Evolutionary conservation across 2,888 invertebrate genomes (phyloP), one percentile per base, ranked within the genome.

Genomic region (Zaprionus obscuricornis): DNA sequence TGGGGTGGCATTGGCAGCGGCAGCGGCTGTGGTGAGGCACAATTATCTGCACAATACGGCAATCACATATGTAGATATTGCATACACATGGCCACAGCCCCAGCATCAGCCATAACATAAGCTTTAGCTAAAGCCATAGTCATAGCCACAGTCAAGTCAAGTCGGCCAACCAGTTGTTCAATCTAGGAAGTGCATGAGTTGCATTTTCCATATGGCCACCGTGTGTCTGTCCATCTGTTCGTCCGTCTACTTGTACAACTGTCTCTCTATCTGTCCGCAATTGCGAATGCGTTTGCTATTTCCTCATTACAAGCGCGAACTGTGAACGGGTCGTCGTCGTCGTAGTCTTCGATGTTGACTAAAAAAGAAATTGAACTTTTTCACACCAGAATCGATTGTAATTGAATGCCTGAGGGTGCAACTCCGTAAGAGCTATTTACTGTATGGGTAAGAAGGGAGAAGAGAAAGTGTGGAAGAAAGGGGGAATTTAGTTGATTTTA

Each of bases 361-460:
- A 43, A 60, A 78, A n/a, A 84, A 83, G 83, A 88, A 87, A 86
- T 88, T 86, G 87, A 85, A 87, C 88, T 85, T 87, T 86, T 86
- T 86, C 88, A 86, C 88, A 86, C 87, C 83, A 87, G 87, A 86
- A 87, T 86, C 86, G 88, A 87, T 86, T 85, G 83, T 87, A 86
- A 86, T 88, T 87, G 86, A 88, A 86, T 87, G 86, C 88, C 86
- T 60, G 65, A 75, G 87, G 86, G 77, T 71, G 56, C 55, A 54
- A 37, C 34, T 56, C n/a, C n/a, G n/a, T n/a, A n/a, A n/a, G n/a
- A n/a, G n/a, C n/a, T n/a, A n/a, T n/a, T n/a, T n/a, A n/a, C n/a
- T n/a, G n/a, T n/a, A n/a, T n/a, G n/a, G n/a, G n/a, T n/a, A n/a
- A n/a, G n/a, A n/a, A n/a, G n/a, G n/a, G n/a, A n/a, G n/a, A n/a